Evolutionary conservation across 2,888 invertebrate species (phyloP).

Genomic region (Meteorus cinctellus): DNA sequence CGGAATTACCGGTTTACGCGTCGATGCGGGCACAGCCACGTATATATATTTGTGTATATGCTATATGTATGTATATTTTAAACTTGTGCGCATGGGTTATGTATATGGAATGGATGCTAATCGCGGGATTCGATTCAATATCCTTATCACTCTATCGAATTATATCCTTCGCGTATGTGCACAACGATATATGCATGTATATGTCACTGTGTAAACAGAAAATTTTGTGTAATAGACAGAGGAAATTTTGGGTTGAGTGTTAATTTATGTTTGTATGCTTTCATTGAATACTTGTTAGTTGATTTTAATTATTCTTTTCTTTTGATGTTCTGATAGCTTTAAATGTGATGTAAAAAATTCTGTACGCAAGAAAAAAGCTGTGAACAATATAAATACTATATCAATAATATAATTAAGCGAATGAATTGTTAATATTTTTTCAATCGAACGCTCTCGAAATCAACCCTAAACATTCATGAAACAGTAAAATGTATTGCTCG

Average conservation of each 20-base stretch:
- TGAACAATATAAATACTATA: no score
- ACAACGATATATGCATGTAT: not conserved
- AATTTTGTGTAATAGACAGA: no score
- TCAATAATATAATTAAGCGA: no score
- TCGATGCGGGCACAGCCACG: conserved; percentile 55
- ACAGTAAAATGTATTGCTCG: not conserved
- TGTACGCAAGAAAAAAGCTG: no score
- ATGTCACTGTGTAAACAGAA: not conserved
- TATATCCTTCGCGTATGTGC: conserved; percentile 35
- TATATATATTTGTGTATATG: not conserved
- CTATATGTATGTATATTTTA: not conserved
- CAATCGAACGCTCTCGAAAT: no score
- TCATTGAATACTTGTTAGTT: no score
- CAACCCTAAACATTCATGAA: not conserved
- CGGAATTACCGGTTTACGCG: conserved; percentile 69
- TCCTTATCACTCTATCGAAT: conserved; percentile 55
- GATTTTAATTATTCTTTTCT: no score
- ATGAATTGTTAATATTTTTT: no score
- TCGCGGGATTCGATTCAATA: conserved; percentile 52
- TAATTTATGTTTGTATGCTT: no score
- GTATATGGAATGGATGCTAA: conserved; percentile 48
- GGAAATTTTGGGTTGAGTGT: no score
- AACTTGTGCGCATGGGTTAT: not conserved
- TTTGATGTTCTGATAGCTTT: no score
- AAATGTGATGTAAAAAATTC: no score